Evolutionary conservation across 1,140 invertebrate species (phyloP).

Genomic region (Drosophila busckii): DNA sequence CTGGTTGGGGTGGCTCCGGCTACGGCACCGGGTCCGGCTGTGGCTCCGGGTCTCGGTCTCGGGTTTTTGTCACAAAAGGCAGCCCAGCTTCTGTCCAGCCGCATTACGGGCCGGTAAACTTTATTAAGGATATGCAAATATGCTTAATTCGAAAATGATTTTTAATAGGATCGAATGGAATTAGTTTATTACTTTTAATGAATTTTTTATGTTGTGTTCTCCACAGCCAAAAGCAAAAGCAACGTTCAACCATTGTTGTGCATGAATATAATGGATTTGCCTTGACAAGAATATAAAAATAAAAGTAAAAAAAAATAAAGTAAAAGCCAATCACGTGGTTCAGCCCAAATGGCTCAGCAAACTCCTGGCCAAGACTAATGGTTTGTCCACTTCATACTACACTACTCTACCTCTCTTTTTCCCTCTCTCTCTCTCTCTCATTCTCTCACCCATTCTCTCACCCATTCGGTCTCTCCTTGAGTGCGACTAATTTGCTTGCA

Average conservation of each 20-base stretch:
- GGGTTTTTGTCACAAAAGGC: conserved; percentile 72
- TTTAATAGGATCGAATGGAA: conserved; percentile 79
- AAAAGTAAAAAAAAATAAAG: conserved; percentile 6
- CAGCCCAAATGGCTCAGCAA: conserved; percentile 22
- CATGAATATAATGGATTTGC: conserved; percentile 67
- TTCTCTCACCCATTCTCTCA: background rate
- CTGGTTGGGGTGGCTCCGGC: background rate
- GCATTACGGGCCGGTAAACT: conserved; percentile 46
- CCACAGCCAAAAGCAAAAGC: conserved; percentile 10
- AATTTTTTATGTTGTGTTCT: conserved; percentile 79
- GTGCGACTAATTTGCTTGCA: conserved; percentile 72
- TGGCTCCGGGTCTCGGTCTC: conserved; percentile 37
- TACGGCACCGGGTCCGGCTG: conserved; percentile 1
- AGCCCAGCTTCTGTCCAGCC: background rate
- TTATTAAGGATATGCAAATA: conserved; percentile 79
- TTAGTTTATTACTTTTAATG: conserved; percentile 79
- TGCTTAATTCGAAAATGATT: conserved; percentile 79
- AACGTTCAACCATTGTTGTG: conserved; percentile 44
- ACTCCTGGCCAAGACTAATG: conserved; percentile 60
- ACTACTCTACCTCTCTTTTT: conserved; percentile 5
- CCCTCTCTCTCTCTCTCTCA: background rate
- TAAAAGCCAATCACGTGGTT: conserved; percentile 68
- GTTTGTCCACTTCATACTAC: conserved; percentile 22
- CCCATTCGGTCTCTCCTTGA: background rate
- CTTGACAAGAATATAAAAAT: conserved; percentile 2